These are phyloP conservation scores for Wasmannia auropunctata DNA, from an alignment of 1,140 invertebrate species.

Conservation along the genomic window DNA sequence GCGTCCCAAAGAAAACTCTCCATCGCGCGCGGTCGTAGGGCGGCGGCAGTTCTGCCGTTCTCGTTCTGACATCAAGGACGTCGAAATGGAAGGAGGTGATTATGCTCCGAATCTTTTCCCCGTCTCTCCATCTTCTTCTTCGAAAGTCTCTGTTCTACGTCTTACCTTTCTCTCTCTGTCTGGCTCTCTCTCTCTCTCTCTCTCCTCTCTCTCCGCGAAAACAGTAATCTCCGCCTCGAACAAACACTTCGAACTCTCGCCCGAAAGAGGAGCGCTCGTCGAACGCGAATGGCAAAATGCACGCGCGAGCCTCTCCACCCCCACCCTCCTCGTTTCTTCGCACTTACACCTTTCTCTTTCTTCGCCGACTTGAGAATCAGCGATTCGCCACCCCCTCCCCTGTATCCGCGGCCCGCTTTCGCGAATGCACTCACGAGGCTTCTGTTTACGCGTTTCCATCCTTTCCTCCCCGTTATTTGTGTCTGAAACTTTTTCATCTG, in stretches of 20 bases:
- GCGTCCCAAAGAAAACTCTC: constrained; percentile 58
- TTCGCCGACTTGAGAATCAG: constrained; percentile 29
- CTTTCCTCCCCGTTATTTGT: constrained; percentile 4
- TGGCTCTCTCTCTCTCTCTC: too few species aligned
- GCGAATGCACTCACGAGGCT: constrained; percentile 48
- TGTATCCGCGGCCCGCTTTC: background rate
- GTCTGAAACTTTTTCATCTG: constrained; percentile 60
- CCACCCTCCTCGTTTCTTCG: constrained; percentile 20
- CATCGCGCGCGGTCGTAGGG: too few species aligned
- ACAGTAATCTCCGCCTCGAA: constrained; percentile 73
- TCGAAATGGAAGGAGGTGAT: constrained; percentile 73
- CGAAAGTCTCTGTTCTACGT: background rate
- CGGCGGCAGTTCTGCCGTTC: constrained; percentile 63
- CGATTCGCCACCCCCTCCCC: background rate
- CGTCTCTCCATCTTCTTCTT: background rate
- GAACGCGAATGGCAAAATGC: constrained; percentile 60
- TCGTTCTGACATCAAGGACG: constrained; percentile 66
- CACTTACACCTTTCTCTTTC: constrained; percentile 43
- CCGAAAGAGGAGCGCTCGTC: constrained; percentile 57
- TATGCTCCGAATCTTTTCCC: constrained; percentile 68
- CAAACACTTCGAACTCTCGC: constrained; percentile 73
- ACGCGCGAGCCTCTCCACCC: constrained; percentile 13
- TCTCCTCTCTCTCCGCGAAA: constrained; percentile 48
- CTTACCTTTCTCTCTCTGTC: constrained; percentile 11
- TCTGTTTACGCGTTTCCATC: constrained; percentile 21